Percentiles rank a stretch among this genome's conserved stretches.
Conservation (phyloP, 1,140 invertebrate species). For the Drosophila suzukii region DNA sequence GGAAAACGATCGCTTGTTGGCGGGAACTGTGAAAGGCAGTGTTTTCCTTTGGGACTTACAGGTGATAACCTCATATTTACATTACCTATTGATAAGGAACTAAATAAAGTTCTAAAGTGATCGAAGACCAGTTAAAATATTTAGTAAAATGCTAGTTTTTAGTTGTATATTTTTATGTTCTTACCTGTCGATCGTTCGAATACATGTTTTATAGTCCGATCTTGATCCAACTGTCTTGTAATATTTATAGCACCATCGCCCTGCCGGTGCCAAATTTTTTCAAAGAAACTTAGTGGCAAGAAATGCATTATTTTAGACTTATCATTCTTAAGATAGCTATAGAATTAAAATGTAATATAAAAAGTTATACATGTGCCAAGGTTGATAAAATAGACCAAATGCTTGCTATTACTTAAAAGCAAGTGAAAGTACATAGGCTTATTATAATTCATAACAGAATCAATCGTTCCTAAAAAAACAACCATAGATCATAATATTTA, state of each 20-base stretch:
- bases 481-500: too few species aligned
- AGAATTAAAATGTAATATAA: too few species aligned
- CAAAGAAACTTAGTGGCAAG: constrained; percentile 1
- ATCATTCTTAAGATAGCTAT: not conserved
- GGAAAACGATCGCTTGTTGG: constrained; percentile 87
- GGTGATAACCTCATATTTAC: constrained; percentile 79
- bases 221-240: not conserved
- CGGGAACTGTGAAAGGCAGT: constrained; percentile 88
- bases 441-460: too few species aligned
- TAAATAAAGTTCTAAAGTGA: not conserved
- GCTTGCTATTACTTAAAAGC: too few species aligned
- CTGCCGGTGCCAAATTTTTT: constrained; percentile 2
- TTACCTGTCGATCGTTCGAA: not conserved
- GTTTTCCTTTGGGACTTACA: constrained; percentile 90
- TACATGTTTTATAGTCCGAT: not conserved
- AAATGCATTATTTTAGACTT: not conserved
- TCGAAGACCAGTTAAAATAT: not conserved
- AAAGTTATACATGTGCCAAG: too few species aligned
- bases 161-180: not conserved
- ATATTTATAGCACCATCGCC: constrained; percentile 1
- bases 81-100: not conserved
- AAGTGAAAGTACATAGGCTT: too few species aligned
- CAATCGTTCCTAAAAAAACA: too few species aligned
- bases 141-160: not conserved
- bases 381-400: too few species aligned